Percentiles rank a stretch among this genome's conserved stretches.
phyloP scores from a whole-genome alignment of 2,113 vertebrate genomes.

The Prochilodus magdalenae region DNA sequence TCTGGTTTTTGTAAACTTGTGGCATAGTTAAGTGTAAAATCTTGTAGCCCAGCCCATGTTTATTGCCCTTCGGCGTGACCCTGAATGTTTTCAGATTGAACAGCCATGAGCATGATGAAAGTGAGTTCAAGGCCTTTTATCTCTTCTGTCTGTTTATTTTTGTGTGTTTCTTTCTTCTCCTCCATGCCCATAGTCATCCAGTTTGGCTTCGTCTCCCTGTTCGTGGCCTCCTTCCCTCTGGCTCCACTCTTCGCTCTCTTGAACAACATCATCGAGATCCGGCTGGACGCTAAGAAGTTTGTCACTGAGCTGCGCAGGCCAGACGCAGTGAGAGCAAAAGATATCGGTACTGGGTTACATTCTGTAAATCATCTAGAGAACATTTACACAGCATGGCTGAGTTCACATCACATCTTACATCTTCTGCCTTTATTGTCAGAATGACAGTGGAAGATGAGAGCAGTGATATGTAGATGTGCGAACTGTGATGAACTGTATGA shows the following conservation, averaged over 20 bases:
- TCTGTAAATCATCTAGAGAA: background rate
- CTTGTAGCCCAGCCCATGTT: background rate
- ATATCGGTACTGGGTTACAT: conserved; percentile 83
- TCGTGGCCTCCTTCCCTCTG: conserved; percentile 96
- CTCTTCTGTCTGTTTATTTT: conserved; percentile 14
- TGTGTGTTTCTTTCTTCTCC: conserved; percentile 51
- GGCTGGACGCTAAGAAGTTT: conserved; percentile 97
- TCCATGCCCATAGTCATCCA: conserved; percentile 87
- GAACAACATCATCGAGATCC: conserved; percentile 96
- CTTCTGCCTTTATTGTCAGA: background rate
- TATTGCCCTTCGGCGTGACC: background rate
- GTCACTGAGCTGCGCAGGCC: conserved; percentile 93
- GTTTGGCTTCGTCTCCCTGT: conserved; percentile 97
- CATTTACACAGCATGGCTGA: background rate
- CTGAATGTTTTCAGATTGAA: background rate
- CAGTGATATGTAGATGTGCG: too few relatives aligned
- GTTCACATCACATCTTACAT: background rate
- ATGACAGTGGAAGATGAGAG: background rate
- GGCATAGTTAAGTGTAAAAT: background rate
- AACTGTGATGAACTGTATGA: too few relatives aligned
- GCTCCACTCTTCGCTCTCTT: conserved; percentile 97
- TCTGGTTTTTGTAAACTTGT: background rate
- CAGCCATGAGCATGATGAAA: background rate
- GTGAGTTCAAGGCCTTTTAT: background rate
- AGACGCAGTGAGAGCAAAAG: conserved; percentile 89